Conservation (phyloP, 2,113 vertebrate genomes). For the Corythaeola cristata region DNA sequence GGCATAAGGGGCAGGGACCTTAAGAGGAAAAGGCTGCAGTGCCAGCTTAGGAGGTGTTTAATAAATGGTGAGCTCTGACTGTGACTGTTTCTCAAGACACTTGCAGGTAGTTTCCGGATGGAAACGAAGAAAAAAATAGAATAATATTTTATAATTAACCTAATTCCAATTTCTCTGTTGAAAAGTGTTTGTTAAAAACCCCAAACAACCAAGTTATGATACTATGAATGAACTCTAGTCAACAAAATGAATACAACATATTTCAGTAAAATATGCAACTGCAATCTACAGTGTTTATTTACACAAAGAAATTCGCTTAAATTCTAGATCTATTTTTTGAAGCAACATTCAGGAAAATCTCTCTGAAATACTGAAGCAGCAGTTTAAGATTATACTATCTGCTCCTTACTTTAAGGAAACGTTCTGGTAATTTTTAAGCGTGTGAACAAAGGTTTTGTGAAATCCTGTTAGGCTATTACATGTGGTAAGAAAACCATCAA, state of each 20-base stretch:
- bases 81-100: neutral
- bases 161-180: neutral
- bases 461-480: constrained; percentile 59
- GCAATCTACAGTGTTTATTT: neutral
- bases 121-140: neutral
- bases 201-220: neutral
- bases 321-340: neutral
- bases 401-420: constrained; percentile 3
- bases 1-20: neutral
- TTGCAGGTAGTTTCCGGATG: neutral
- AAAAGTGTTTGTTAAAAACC: neutral
- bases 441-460: constrained; percentile 57
- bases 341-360: neutral
- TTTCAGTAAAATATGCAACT: neutral
- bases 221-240: neutral
- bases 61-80: neutral
- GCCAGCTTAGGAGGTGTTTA: neutral
- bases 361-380: neutral
- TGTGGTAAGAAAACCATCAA: constrained; percentile 59
- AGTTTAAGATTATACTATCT: neutral
- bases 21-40: neutral
- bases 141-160: neutral
- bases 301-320: neutral
- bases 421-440: constrained; percentile 40
- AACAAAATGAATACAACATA: neutral